Evolutionary conservation across 2,113 vertebrate genomes (phyloP).

Genomic region (Helogale parvula): DNA sequence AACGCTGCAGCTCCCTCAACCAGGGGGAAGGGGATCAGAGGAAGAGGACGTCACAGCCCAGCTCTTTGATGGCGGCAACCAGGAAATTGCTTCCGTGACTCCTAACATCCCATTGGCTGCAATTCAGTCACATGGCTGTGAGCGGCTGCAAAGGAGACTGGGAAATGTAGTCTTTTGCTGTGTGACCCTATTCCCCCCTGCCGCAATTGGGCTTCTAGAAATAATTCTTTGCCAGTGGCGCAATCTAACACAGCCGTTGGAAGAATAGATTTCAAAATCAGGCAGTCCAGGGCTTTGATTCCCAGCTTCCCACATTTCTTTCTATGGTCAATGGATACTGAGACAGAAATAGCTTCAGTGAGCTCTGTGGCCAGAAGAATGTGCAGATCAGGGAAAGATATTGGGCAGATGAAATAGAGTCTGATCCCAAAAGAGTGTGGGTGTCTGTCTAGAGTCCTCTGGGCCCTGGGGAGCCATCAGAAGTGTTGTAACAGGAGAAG

Average conservation of each 20-base stretch:
- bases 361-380: neutral
- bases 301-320: neutral
- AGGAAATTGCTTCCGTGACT: neutral
- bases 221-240: neutral
- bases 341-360: neutral
- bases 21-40: neutral
- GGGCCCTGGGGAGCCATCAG: neutral
- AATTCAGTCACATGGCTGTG: neutral
- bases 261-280: neutral
- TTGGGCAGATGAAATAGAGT: neutral
- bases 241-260: neutral
- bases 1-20: neutral
- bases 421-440: neutral
- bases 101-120: neutral
- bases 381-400: neutral
- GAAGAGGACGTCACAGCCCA: neutral
- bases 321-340: neutral
- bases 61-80: neutral
- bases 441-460: neutral
- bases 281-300: neutral
- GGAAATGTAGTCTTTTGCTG: slow-evolving; percentile 54
- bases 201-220: neutral
- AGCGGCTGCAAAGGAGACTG: slow-evolving; percentile 5
- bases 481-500: neutral
- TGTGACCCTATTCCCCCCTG: neutral